Base-by-base conservation (phyloP, 2,888 invertebrate species). In the Patella caerulea region DNA sequence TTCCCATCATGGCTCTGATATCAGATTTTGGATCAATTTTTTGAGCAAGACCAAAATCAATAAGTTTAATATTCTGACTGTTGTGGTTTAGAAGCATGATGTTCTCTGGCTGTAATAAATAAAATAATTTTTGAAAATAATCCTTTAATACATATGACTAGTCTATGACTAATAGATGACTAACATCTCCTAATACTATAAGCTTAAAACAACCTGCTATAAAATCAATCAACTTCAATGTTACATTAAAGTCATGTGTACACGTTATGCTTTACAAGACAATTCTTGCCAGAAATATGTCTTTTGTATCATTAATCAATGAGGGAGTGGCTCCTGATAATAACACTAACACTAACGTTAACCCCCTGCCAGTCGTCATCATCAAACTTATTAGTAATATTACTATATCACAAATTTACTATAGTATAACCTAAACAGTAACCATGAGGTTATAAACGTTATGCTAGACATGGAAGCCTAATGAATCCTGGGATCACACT, bases 11-110 rank as follows among this genome's bases (percentile, higher is more conserved):
- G 79, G 94, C 94, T 84, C 94, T 88, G 55, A 92, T 89, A 71
- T 91, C 91, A 29, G 90, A 89, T 11, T 92, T 92, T 0, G 92
- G 90, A 11, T 85, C 84, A 17, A 93, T 91, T 72, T 90, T 89
- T 74, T 93, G 85, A 3, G 93, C 93, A 75, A 94, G 91, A 69
- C 94, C 94, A 90, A 94, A 94, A 91, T 94, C 94, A 86, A 94
- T 94, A 81, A 94, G 91, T 89, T 94, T 94, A 79, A 94, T 93
- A 78, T 88, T 89, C 85, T 89, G 93, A 87, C 93, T 93, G 78
- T 91, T 90, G 88, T 86, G 92, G 91, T 87, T 92, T 65, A 93
- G 92, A 74, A 94, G 89, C 91, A 94, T 93, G 82, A 94, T 93
- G 90, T 94, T 95, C 90, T 95, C 94, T 73, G 94, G 94, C 92